phyloP scores from a whole-genome alignment of 2,888 invertebrate species.

The Xestoiulus laeticollis region DNA sequence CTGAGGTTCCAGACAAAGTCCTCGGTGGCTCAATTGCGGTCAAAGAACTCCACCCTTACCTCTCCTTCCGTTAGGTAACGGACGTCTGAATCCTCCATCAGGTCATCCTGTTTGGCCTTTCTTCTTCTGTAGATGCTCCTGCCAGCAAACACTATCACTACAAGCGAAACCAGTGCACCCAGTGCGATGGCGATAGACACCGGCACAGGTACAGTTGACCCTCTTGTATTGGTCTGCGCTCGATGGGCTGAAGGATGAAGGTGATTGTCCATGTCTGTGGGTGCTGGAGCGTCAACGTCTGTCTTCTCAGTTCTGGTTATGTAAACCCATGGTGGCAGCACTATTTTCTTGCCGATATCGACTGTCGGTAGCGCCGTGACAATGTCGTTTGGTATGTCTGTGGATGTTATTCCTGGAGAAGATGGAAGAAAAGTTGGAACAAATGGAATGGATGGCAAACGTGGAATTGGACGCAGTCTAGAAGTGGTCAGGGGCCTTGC shows the following conservation, averaged over 20 bases:
- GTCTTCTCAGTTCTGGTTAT: neutral
- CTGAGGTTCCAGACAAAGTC: too few species aligned
- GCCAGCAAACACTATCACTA: constrained; percentile 27
- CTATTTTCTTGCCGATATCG: neutral
- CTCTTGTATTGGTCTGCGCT: neutral
- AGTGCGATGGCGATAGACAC: constrained; percentile 45
- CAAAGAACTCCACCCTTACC: constrained; percentile 56
- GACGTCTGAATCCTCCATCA: constrained; percentile 68
- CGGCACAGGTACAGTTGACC: neutral
- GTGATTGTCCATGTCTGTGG: neutral
- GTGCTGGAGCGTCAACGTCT: neutral
- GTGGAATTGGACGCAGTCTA: neutral
- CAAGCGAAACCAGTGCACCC: constrained; percentile 45
- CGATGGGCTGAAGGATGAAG: neutral
- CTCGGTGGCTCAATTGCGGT: neutral
- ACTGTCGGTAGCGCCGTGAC: neutral
- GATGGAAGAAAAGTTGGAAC: neutral
- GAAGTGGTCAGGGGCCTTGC: neutral
- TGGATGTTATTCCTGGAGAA: neutral
- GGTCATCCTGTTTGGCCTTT: constrained; percentile 42
- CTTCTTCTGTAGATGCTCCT: constrained; percentile 25
- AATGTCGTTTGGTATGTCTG: neutral
- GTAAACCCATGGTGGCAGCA: constrained; percentile 49
- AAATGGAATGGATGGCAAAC: neutral
- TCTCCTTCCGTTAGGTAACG: constrained; percentile 70